phyloP scores from a whole-genome alignment of 2,797 vertebrate genomes.

The Cyclopterus lumpus region DNA sequence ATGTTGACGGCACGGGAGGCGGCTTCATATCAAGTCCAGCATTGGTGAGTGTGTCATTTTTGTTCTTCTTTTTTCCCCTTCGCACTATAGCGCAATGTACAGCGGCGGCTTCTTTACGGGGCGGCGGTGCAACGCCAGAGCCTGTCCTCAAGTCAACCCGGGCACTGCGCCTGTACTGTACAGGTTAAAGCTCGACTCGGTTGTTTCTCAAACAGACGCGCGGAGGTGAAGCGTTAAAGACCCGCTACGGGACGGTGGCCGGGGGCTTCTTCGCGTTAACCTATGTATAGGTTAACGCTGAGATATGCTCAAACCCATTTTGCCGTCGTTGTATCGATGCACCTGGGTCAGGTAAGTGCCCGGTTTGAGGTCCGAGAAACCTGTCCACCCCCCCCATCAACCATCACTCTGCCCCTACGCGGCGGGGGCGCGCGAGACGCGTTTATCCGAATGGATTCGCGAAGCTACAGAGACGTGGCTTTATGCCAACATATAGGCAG shows the following conservation, averaged over 20 bases:
- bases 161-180: slow-evolving; percentile 20
- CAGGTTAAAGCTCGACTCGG: too few relatives aligned
- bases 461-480: neutral
- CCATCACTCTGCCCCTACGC: neutral
- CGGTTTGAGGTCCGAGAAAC: neutral
- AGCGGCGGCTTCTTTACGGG: slow-evolving; percentile 4
- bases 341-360: slow-evolving; percentile 9
- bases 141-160: slow-evolving; percentile 75
- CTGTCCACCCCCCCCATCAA: neutral
- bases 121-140: slow-evolving; percentile 59
- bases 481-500: neutral
- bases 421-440: neutral
- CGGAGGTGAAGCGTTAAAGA: too few relatives aligned
- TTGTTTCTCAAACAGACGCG: too few relatives aligned
- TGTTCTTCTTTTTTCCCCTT: too few relatives aligned
- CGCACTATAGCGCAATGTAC: neutral
- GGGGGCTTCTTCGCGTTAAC: too few relatives aligned
- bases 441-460: neutral
- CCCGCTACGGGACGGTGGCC: too few relatives aligned
- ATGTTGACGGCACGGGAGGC: slow-evolving; percentile 20
- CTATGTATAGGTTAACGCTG: too few relatives aligned
- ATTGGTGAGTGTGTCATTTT: slow-evolving; percentile 16
- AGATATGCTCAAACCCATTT: too few relatives aligned
- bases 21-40: neutral
- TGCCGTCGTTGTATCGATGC: neutral